Percentiles rank a stretch among this genome's conserved stretches.
phyloP scores from a whole-genome alignment of 2,797 vertebrate genomes.

The Limosa lapponica region DNA sequence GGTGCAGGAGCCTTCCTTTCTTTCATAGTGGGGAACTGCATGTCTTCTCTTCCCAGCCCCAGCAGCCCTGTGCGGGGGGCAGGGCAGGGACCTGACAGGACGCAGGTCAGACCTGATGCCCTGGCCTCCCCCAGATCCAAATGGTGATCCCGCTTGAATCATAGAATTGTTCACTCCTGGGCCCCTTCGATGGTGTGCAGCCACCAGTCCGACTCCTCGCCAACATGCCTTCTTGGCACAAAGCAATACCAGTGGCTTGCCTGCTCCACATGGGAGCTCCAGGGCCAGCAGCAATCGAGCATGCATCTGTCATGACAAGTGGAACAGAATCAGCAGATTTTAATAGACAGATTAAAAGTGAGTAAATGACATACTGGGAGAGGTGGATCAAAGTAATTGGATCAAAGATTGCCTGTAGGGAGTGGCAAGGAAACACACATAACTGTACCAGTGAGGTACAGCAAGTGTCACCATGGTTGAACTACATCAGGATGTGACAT shows the following conservation, averaged over 20 bases:
- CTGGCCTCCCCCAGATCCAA: neutral
- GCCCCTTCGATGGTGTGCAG: neutral
- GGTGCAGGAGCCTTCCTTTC: neutral
- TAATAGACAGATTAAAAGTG: neutral
- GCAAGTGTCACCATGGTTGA: rapidly evolving
- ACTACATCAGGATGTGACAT: neutral
- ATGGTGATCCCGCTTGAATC: neutral
- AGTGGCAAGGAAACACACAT: neutral
- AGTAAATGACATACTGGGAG: neutral
- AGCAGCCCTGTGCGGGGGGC: rapidly evolving
- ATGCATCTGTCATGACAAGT: neutral
- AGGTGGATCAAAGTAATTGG: neutral
- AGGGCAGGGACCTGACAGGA: neutral
- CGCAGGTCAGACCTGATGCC: neutral
- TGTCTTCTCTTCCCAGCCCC: rapidly evolving
- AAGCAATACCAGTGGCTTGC: neutral
- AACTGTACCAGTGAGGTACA: rapidly evolving
- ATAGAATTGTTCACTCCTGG: neutral
- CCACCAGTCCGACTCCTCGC: rapidly evolving
- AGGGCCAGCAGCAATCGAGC: neutral
- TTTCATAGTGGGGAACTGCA: neutral
- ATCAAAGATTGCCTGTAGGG: neutral
- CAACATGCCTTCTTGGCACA: neutral
- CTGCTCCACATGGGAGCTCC: rapidly evolving
- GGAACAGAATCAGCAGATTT: neutral